Evolutionary conservation across 2,113 vertebrate species (phyloP).

Genomic region (Hipposideros armiger): DNA sequence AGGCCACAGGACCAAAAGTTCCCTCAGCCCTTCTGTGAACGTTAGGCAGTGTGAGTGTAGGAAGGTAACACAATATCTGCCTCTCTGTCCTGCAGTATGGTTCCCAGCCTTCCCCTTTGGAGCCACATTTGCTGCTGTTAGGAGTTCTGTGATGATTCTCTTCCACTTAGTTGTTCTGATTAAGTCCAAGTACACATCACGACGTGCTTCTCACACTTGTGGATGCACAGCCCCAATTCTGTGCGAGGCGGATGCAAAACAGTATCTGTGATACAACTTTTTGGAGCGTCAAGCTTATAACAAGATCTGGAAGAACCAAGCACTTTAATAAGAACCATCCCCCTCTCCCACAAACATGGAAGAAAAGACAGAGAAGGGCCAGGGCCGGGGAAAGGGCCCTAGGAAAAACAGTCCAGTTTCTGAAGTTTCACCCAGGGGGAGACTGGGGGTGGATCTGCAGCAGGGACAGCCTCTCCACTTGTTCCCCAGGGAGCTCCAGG

Average conservation of each 20-base stretch:
- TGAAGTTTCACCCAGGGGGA: neutral
- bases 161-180: neutral
- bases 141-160: neutral
- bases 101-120: neutral
- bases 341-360: neutral
- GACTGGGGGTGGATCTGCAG: neutral
- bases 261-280: neutral
- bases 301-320: neutral
- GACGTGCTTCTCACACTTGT: neutral
- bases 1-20: neutral
- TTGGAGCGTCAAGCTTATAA: neutral
- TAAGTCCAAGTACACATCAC: neutral
- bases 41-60: neutral
- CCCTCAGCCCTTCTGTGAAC: neutral
- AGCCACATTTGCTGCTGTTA: neutral
- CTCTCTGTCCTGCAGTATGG: neutral
- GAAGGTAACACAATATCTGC: no score
- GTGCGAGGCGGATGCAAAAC: neutral
- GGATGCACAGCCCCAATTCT: neutral
- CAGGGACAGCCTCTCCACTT: no score
- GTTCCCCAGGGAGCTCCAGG: neutral
- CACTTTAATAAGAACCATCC: neutral
- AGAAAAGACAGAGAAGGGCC: neutral
- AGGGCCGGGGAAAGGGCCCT: neutral
- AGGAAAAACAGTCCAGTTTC: neutral